Evolutionary conservation across 2,888 invertebrate species (phyloP), one percentile per base, ranked within the genome.

Genomic region (Colletes collaris): DNA sequence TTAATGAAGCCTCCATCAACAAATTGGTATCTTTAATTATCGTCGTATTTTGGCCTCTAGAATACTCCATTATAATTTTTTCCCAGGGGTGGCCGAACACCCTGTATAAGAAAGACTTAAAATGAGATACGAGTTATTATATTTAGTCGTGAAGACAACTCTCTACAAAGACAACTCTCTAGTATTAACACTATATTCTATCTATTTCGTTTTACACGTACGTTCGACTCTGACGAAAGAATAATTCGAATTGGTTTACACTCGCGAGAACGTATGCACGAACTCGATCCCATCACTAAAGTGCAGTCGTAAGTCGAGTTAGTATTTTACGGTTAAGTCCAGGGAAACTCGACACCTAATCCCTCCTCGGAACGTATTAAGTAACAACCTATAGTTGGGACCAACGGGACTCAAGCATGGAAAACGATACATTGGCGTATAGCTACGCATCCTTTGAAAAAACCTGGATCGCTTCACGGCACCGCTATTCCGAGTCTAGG

Each of bases 341-440:
- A 50, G 49, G 74, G 92, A 89, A 92, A 92, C 86, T 80, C 87
- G 91, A 92, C 82, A 91, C 90, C 89, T 88, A 91, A 92, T 91
- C 89, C 88, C 89, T 87, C 82, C 86, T 90, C 77, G 85, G 83
- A 86, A 82, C 89, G 89, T 91, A 92, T 92, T 91, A 90, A 92
- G 87, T 92, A 88, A 90, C 92, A 83, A 68, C 63, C 76, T 74
- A 80, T 80, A 62, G 81, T 60, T 67, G 69, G 63, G 46, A 70
- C 69, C 70, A 63, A 59, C 11, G 62, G 58, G 53, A 64, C 66
- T 68, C 40, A 35, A 16, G 62, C 58, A 66, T 63, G 76, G 76
- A 80, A 76, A 81, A 71, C 81, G 81, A 80, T 80, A 81, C 76
- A 63, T 27, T 27, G 27, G 27, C 27, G 1, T 27, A 53, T 68